Evolutionary conservation across 2,888 invertebrate genomes (phyloP), one percentile per base, ranked within the genome.

Genomic region (Drosophila recens): DNA sequence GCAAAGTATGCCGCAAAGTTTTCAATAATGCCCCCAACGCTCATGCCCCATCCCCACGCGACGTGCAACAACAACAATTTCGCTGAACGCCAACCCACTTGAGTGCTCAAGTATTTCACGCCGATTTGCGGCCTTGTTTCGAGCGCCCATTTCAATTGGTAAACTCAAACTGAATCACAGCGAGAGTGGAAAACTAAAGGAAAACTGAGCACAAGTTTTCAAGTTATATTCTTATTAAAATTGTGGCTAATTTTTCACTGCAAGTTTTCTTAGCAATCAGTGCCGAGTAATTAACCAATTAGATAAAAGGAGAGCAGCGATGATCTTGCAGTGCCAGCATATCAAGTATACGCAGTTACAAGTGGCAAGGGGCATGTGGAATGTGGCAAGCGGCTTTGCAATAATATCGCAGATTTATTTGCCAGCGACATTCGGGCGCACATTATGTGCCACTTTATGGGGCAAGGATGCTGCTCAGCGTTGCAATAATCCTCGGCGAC

Each of bases 41-140:
- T 42, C 34, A 23, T 17, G 43, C 54, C 43, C 20, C 57, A n/a
- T 57, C 8, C 27, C 5, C 9, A 4, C 1, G 30, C 40, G 13
- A 43, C n/a, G 45, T 36, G 36, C 57, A 58, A 48, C 57, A 58
- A 48, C 57, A 58, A 36, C 59, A 48, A 66, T 82, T 76, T 78
- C 63, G 78, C 73, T 70, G 71, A 67, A 77, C 73, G 79, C 78
- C 69, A 79, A 75, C 79, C 72, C 73, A 80, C 90, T 91, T 89
- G 82, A 89, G 73, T 72, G 76, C 83, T 82, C 82, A 89, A 91
- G 88, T 84, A 81, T 88, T 87, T 90, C 87, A 90, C 81, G 80
- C 80, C 79, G 82, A 90, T 86, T 87, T 82, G 73, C 79, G 72
- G 74, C 58, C 53, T 40, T 54, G 67, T 77, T 80, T 70, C 58